phyloP scores from a whole-genome alignment of 2,113 vertebrate species.

The Glaucidium brasilianum region DNA sequence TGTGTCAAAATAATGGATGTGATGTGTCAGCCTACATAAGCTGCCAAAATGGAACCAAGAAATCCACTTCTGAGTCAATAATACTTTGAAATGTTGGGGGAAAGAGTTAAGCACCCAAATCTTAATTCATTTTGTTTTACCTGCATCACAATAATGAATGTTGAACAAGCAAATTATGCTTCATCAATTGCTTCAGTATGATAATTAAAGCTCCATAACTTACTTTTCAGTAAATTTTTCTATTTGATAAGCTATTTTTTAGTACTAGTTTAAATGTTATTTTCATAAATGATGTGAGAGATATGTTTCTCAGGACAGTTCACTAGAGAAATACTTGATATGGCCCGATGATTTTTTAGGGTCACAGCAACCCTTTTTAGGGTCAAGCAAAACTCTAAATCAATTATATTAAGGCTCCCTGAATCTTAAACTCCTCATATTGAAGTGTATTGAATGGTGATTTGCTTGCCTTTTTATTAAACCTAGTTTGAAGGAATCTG shows the following conservation, averaged over 20 bases:
- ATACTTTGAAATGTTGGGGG: not conserved
- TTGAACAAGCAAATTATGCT: not conserved
- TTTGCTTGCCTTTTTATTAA: not conserved
- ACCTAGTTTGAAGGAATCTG: not conserved
- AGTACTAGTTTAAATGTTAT: not conserved
- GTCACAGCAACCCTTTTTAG: not conserved
- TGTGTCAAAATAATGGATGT: conserved; percentile 49
- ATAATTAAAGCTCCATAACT: not conserved
- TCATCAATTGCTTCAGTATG: not conserved
- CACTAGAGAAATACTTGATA: not conserved
- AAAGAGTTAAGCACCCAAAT: not conserved
- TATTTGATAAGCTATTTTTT: not conserved
- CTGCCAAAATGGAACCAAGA: conserved; percentile 16
- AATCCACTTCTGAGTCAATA: conserved; percentile 7
- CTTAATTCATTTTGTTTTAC: not conserved
- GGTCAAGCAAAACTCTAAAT: not conserved
- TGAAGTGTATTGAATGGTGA: not conserved
- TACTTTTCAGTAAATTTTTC: not conserved
- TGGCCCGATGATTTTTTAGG: not conserved
- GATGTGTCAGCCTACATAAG: conserved; percentile 38
- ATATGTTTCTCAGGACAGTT: not conserved
- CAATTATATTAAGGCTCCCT: not conserved
- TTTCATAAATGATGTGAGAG: not conserved
- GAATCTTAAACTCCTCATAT: not conserved
- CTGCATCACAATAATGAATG: not conserved